Conservation (phyloP, 2,888 invertebrate species). For the Lycocerus yunnanus region DNA sequence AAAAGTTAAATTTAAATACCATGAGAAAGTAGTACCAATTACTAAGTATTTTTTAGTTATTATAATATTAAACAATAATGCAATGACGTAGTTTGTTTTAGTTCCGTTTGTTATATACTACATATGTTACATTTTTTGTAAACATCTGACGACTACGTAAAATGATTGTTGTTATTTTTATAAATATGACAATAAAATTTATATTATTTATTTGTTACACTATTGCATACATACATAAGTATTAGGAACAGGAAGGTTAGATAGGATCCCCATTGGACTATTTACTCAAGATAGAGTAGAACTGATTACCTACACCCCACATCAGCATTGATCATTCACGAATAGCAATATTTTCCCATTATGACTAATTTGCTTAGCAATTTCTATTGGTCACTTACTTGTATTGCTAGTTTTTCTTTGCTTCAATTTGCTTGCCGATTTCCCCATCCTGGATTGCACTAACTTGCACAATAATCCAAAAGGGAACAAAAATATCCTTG, state of each 20-base stretch:
- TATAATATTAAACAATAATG: background rate
- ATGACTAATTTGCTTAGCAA: too few relatives aligned
- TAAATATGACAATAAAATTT: background rate
- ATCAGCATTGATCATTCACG: background rate
- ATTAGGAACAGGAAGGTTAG: background rate
- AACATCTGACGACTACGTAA: background rate
- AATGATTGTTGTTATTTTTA: background rate
- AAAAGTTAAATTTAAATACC: background rate
- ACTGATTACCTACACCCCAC: background rate
- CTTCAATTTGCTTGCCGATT: constrained; percentile 50
- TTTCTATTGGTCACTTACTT: background rate
- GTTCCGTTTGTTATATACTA: background rate
- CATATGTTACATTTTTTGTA: background rate
- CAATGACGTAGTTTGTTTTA: background rate
- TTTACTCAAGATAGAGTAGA: background rate
- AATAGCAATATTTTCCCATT: background rate
- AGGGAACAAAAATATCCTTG: background rate
- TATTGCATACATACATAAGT: background rate
- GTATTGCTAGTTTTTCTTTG: constrained; percentile 40
- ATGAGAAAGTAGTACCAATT: background rate
- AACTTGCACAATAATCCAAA: background rate
- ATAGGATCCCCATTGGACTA: background rate
- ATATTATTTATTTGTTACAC: background rate
- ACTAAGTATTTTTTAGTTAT: background rate
- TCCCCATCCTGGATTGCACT: constrained; percentile 43